These are phyloP conservation scores for Brienomyrus brachyistius DNA, from an alignment of 2,113 vertebrate species.

Conservation along the genomic window DNA sequence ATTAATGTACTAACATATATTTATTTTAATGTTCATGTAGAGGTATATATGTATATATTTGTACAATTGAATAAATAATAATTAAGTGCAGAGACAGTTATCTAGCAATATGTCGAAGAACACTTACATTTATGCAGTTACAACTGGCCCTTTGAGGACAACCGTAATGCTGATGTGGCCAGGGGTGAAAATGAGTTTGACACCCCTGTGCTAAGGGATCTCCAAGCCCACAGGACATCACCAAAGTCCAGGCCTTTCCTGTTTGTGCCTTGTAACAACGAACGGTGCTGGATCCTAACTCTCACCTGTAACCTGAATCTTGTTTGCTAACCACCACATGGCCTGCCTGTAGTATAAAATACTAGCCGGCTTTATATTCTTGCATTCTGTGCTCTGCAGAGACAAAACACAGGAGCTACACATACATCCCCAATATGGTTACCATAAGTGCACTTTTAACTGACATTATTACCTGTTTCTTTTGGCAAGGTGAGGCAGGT, in stretches of 20 bases:
- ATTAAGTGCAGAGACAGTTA: neutral
- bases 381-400: neutral
- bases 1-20: neutral
- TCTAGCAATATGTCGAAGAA: neutral
- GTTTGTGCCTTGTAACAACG: neutral
- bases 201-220: neutral
- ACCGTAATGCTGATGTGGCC: neutral
- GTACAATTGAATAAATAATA: neutral
- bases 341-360: neutral
- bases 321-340: neutral
- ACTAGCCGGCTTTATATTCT: neutral
- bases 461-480: neutral
- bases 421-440: neutral
- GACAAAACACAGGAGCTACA: neutral
- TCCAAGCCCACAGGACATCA: neutral
- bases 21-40: neutral
- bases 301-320: neutral
- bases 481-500: neutral
- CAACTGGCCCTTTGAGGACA: neutral
- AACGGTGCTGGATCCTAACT: neutral
- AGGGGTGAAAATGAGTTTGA: neutral
- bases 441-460: neutral
- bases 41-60: neutral
- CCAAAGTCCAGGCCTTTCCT: neutral
- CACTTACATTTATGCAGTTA: neutral